Base-by-base conservation (phyloP, 1,140 invertebrate species). In the Cyrtorhinus lividipennis region DNA sequence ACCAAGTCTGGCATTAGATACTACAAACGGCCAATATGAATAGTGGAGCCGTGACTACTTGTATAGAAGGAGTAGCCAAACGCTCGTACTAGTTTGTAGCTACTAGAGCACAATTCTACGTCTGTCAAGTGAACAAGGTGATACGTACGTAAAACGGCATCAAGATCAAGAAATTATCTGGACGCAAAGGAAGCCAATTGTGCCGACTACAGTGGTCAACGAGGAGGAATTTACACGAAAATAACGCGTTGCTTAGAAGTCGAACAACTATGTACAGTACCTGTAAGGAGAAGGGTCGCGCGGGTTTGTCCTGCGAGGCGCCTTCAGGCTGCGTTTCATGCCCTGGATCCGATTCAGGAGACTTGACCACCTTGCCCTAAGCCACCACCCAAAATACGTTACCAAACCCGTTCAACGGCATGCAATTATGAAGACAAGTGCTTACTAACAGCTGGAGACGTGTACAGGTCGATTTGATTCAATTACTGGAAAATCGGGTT, bases 211-310 rank as follows among this genome's bases (percentile, higher is more conserved):
- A n/a, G n/a, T n/a, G n/a, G n/a, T n/a, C n/a, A n/a, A n/a, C n/a
- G n/a, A n/a, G n/a, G n/a, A n/a, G n/a, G n/a, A 62, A 2, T 56
- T 22, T 24, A 46, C 12, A 53, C 24, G 26, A 59, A 59, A 30
- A 45, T 27, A 56, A 48, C 56, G 20, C 25, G 27, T 27, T 59
- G 23, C 13, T 62, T 59, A 18, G n/a, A n/a, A n/a, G n/a, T n/a
- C 38, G 15, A 38, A 15, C 20, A 30, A 25, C 8, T 24, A 23
- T 45, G 23, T 27, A 56, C 23, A 18, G 69, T 81, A 83, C 82
- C 82, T 83, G 80, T 66, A 83, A 74, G 66, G 81, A 80, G 72
- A 82, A 79, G 68, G 81, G 81, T 71, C 81, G 76, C 72, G 80
- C 80, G 66, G 79, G 78, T 76, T 81, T 82, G 25, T 67, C 65